Evolutionary conservation across 2,888 invertebrate species (phyloP).

Genomic region (Carabus problematicus): DNA sequence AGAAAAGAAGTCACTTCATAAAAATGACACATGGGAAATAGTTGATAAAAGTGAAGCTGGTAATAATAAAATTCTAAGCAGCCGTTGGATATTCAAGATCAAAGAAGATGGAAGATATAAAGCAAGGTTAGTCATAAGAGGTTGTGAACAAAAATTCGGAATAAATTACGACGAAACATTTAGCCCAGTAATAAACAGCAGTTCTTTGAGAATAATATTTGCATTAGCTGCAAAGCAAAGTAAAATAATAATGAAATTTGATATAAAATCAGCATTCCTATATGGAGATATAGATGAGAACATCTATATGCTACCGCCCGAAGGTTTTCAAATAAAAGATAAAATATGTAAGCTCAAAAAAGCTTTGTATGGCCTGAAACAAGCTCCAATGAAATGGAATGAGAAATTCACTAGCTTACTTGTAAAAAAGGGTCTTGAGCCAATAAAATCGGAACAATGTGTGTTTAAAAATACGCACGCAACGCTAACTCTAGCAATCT

Average conservation of each 20-base stretch:
- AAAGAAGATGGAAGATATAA: slow-evolving; percentile 19
- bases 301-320: slow-evolving; percentile 35
- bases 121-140: slow-evolving; percentile 1
- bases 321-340: neutral
- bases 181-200: slow-evolving; percentile 21
- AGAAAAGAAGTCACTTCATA: too few species aligned
- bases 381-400: slow-evolving; percentile 13
- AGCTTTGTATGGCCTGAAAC: slow-evolving; percentile 27
- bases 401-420: slow-evolving; percentile 8
- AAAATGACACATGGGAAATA: slow-evolving; percentile 10
- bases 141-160: slow-evolving; percentile 14
- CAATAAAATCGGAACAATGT: slow-evolving; percentile 18
- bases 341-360: slow-evolving; percentile 22
- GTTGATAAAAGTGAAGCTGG: neutral
- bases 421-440: slow-evolving; percentile 11
- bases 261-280: slow-evolving; percentile 35
- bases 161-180: slow-evolving; percentile 26
- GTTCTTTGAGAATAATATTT: slow-evolving; percentile 24
- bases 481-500: slow-evolving; percentile 24
- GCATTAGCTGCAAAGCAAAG: slow-evolving; percentile 19
- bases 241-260: too few species aligned
- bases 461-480: too few species aligned
- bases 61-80: neutral
- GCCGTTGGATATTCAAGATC: slow-evolving; percentile 23
- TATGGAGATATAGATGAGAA: slow-evolving; percentile 30